Base-by-base conservation (phyloP, 2,888 invertebrate species). In the Plemyria rubiginata region DNA sequence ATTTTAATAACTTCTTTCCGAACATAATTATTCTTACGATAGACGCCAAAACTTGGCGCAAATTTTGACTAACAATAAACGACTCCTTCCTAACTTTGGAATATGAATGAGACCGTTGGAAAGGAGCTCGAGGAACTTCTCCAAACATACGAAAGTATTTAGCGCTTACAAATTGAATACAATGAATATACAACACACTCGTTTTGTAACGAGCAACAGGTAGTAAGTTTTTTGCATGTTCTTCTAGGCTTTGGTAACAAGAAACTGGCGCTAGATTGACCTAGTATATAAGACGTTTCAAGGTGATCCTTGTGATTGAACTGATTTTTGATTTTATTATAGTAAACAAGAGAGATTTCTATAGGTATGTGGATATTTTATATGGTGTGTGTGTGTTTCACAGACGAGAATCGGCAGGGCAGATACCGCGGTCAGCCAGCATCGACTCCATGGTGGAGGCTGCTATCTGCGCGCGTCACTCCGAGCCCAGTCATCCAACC, bases 401-500 rank as follows among this genome's bases (percentile, higher is more conserved):
- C 79, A 90, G 92, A 67, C 94, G 95, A 49, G 93, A 94, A 60
- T 94, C 92, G 72, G 86, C 81, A 16, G 92, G 94, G 2, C 89
- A 87, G 62, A 80, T 96, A 11, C 96, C 96, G 5, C 94, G 97
- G 4, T 97, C 97, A 63, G 95, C 96, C 68, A 96, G 96, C 86
- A 97, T 96, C 80, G 97, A 97, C 89, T 95, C 95, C 0, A 93
- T 96, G 86, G 96, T 96, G 57, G 96, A 96, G 79, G 94, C 95
- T 1, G 95, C 95, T 8, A 96, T 95, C 90, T 94, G 94, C 67
- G 88, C 92, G 0, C 81, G 91, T 0, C 90, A 87, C 70, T 89
- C 88, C 0, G 90, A 87, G 66, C 90, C 94, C 12, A 87, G 91
- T 62, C 87, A 94, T 70, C 71, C 77, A 0, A 80, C 79, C 2